Percentiles rank a stretch among this genome's conserved stretches.
phyloP scores from a whole-genome alignment of 2,113 vertebrate species.

The Burhinus oedicnemus region DNA sequence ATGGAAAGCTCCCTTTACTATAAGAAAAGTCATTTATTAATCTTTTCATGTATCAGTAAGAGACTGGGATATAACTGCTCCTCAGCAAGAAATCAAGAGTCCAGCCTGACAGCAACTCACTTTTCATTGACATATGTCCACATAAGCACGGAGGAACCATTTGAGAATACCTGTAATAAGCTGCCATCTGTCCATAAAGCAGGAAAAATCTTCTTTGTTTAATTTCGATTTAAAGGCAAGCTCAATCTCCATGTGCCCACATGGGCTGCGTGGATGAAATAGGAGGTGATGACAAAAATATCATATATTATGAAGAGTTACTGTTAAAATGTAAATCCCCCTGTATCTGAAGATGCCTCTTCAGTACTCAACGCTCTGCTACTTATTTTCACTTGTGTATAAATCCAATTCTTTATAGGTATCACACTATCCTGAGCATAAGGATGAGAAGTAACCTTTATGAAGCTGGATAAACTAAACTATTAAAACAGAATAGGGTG shows the following conservation, averaged over 20 bases:
- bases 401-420: conserved; percentile 14
- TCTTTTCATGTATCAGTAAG: background rate
- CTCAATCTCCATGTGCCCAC: background rate
- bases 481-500: conserved; percentile 1
- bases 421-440: background rate
- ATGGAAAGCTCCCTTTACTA: background rate
- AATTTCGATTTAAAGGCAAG: background rate
- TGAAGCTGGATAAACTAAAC: conserved; percentile 24
- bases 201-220: conserved; percentile 9
- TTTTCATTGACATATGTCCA: conserved; percentile 37
- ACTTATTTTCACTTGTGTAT: background rate
- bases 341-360: background rate
- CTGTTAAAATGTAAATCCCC: background rate
- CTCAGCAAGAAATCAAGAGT: background rate
- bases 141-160: background rate
- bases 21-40: background rate
- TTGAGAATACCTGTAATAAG: conserved; percentile 45
- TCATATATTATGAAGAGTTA: background rate
- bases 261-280: background rate
- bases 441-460: conserved; percentile 28
- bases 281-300: background rate
- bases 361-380: background rate
- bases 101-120: background rate
- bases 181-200: conserved; percentile 37
- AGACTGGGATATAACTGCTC: background rate